Conservation (phyloP, 2,888 invertebrate genomes). For the Clivina fossor region DNA sequence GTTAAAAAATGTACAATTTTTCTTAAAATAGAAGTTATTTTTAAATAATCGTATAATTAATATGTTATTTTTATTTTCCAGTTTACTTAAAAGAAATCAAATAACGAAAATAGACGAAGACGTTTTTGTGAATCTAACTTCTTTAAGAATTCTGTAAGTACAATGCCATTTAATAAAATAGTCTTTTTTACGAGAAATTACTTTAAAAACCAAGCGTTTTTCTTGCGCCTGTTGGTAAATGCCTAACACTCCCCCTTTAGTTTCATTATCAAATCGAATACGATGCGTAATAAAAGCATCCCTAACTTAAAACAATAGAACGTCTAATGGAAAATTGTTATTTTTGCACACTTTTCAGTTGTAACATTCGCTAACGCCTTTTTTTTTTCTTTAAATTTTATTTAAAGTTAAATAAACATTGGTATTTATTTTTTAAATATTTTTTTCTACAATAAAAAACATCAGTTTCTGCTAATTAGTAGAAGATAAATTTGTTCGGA, state of each 20-base stretch:
- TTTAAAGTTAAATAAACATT: slow-evolving; percentile 14
- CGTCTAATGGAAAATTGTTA: slow-evolving; percentile 28
- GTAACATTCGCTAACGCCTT: not conserved
- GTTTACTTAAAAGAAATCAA: slow-evolving; percentile 84
- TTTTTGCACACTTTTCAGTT: slow-evolving; percentile 11
- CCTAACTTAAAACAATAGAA: slow-evolving; percentile 12
- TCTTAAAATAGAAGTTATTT: not conserved
- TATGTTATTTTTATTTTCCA: slow-evolving; percentile 53
- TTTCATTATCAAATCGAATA: slow-evolving; percentile 9
- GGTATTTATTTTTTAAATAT: slow-evolving; percentile 15
- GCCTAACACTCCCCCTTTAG: not conserved
- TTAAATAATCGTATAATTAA: slow-evolving; percentile 4
- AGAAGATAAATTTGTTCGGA: no score
- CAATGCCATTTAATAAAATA: slow-evolving; percentile 9
- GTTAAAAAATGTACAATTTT: no score
- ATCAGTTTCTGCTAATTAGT: no score
- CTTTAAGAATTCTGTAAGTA: slow-evolving; percentile 86
- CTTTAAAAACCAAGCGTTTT: no score
- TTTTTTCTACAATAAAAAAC: slow-evolving; percentile 4
- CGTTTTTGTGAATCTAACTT: slow-evolving; percentile 77
- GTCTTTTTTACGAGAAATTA: no score
- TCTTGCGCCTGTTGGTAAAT: no score
- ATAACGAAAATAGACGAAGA: slow-evolving; percentile 75
- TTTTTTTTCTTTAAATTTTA: slow-evolving; percentile 7
- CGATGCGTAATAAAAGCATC: slow-evolving; percentile 19